A percentile compares a stretch with the other conserved stretches of the same genome.
These are phyloP conservation scores for Diarsia mendica DNA, from an alignment of 2,888 invertebrate species.

Conservation along the genomic window DNA sequence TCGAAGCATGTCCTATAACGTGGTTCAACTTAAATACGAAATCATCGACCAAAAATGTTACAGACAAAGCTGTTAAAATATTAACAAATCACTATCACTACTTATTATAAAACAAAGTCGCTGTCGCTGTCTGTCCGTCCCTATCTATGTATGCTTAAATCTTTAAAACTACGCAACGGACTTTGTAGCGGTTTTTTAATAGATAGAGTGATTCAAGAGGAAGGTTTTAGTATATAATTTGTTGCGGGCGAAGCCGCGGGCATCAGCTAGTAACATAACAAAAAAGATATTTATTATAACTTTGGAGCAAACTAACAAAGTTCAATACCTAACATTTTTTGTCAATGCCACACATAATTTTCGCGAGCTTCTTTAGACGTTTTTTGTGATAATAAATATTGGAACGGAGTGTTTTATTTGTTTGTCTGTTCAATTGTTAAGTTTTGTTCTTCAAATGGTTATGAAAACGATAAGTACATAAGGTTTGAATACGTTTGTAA, in stretches of 20 bases:
- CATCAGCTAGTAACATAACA: neutral
- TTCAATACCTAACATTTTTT: neutral
- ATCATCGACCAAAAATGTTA: slow-evolving; percentile 39
- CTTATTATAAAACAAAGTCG: no score
- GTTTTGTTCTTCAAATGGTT: neutral
- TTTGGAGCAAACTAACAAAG: neutral
- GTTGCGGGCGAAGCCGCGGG: no score
- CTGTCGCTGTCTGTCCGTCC: no score
- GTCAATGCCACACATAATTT: neutral
- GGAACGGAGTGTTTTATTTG: slow-evolving; percentile 8
- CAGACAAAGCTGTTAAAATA: slow-evolving; percentile 2
- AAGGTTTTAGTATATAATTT: no score
- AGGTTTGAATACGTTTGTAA: neutral
- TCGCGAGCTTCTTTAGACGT: slow-evolving; percentile 11
- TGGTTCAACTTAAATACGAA: slow-evolving; percentile 19
- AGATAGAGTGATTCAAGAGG: no score
- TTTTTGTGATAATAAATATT: slow-evolving; percentile 20
- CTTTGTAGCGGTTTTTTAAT: no score
- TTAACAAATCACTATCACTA: neutral
- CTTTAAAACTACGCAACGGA: no score
- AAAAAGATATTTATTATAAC: slow-evolving; percentile 4
- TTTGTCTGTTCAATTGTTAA: slow-evolving; percentile 14
- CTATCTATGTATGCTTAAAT: no score
- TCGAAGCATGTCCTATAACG: slow-evolving; percentile 21
- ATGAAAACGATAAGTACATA: slow-evolving; percentile 8